These are phyloP conservation scores for Ianthella basta DNA, from an alignment of 37 sponge, comb jelly and placozoan genomes.

Conservation along the genomic window DNA sequence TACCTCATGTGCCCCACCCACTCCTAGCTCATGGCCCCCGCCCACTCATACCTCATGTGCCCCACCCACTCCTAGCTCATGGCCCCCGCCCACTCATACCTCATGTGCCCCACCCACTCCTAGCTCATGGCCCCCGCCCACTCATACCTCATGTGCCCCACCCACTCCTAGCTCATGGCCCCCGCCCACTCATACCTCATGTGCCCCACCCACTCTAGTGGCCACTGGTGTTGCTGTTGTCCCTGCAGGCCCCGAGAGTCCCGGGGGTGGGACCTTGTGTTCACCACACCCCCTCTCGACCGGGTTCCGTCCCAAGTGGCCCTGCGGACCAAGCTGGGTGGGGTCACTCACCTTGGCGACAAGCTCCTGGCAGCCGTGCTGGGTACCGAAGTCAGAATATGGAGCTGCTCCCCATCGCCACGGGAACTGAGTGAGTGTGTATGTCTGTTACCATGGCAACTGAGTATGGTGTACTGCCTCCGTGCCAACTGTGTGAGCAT, in stretches of 20 bases:
- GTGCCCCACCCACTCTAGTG: neutral
- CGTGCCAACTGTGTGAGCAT: neutral
- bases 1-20: neutral
- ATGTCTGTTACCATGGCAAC: constrained; percentile 5
- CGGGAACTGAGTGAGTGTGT: constrained; percentile 14
- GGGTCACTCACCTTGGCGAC: constrained; percentile 16
- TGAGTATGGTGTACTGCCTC: neutral
- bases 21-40: neutral
- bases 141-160: neutral
- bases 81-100: neutral
- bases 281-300: constrained; percentile 80
- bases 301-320: constrained; percentile 74
- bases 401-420: constrained; percentile 65
- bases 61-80: constrained; percentile 7
- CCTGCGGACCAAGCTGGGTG: constrained; percentile 59
- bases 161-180: neutral
- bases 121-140: neutral
- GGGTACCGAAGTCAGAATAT: constrained; percentile 74
- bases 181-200: neutral
- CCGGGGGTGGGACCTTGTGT: constrained; percentile 83
- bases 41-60: neutral
- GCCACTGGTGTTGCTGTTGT: too few species aligned
- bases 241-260: constrained; percentile 68
- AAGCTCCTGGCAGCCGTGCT: constrained; percentile 55
- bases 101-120: neutral